phyloP scores from a whole-genome alignment of 2,797 vertebrate species.

The Pangasius larnaudii region DNA sequence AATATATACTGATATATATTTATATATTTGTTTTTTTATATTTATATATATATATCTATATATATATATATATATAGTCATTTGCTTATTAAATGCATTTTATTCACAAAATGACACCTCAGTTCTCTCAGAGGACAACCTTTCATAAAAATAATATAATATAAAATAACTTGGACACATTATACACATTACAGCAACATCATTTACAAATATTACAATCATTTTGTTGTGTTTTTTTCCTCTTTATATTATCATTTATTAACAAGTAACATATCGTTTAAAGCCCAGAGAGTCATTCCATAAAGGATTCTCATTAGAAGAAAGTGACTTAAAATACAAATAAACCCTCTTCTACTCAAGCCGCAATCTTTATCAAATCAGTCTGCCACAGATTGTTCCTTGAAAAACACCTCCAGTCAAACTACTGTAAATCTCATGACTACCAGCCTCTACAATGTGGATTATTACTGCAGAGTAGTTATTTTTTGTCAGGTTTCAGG shows the following conservation, averaged over 20 bases:
- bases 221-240: conserved; percentile 78
- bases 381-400: conserved; percentile 50
- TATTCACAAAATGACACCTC: conserved; percentile 87
- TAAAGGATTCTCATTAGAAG: conserved; percentile 71
- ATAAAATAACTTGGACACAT: conserved; percentile 86
- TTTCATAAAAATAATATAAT: conserved; percentile 89
- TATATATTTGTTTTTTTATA: conserved; percentile 69
- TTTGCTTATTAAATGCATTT: conserved; percentile 86
- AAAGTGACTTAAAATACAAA: conserved; percentile 54
- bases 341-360: conserved; percentile 38
- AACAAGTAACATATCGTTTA: conserved; percentile 77
- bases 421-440: conserved; percentile 60
- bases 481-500: conserved; percentile 56
- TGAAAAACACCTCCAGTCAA: conserved; percentile 62
- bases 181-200: conserved; percentile 84
- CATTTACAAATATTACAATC: conserved; percentile 89
- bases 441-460: conserved; percentile 63
- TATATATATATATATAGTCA: conserved; percentile 83
- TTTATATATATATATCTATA: conserved; percentile 80
- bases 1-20: conserved; percentile 84
- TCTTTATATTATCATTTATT: conserved; percentile 74
- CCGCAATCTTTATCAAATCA: conserved; percentile 34
- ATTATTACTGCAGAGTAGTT: conserved; percentile 63
- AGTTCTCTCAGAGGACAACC: conserved; percentile 81
- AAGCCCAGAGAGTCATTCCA: conserved; percentile 79